Evolutionary conservation across 2,888 invertebrate genomes (phyloP).

Genomic region (Tricholauxania praeusta): DNA sequence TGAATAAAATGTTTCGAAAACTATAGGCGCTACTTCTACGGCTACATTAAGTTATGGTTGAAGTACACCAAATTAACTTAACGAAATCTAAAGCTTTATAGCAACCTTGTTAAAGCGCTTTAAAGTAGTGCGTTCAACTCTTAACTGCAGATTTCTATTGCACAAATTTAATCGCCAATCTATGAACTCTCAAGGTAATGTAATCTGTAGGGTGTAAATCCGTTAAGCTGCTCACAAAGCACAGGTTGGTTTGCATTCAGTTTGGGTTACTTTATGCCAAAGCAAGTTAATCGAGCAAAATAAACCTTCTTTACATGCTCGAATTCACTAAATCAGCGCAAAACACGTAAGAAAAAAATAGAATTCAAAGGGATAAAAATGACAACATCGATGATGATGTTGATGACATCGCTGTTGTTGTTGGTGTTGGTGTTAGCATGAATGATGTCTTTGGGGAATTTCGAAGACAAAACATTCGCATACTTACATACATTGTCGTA

Average conservation of each 20-base stretch:
- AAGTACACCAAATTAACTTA: too few species aligned
- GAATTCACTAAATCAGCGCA: constrained; percentile 60
- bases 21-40: too few species aligned
- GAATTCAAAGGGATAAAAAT: constrained; percentile 33
- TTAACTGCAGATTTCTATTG: background rate
- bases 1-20: too few species aligned
- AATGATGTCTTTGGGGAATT: constrained; percentile 52
- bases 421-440: background rate
- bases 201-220: constrained; percentile 11
- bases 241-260: constrained; percentile 18
- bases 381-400: constrained; percentile 4
- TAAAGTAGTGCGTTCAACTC: background rate
- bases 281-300: constrained; percentile 66
- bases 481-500: background rate
- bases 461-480: constrained; percentile 29
- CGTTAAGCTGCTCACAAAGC: constrained; percentile 24
- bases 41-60: too few species aligned
- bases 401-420: background rate
- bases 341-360: constrained; percentile 48
- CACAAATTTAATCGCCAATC: too few species aligned
- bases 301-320: constrained; percentile 63
- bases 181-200: too few species aligned
- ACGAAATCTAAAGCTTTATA: too few species aligned
- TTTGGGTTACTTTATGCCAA: constrained; percentile 42
- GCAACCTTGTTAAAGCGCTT: too few species aligned